Evolutionary conservation across 2,888 invertebrate genomes (phyloP), one percentile per base, ranked within the genome.

Genomic region (Zootermopsis nevadensis): DNA sequence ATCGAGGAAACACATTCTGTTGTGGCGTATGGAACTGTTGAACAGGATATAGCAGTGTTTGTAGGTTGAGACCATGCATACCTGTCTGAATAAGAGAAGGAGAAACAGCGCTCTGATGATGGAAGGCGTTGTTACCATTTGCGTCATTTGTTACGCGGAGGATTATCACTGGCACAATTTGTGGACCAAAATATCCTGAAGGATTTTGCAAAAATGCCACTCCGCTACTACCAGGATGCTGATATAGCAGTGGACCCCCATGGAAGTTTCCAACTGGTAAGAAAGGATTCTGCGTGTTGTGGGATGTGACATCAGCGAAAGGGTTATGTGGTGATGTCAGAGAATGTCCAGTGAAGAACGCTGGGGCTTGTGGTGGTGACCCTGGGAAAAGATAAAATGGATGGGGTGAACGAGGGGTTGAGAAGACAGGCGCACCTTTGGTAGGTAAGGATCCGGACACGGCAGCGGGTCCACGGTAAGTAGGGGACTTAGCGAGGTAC

Each of bases 141-240:
- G 31, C n/a, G 8, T n/a, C 74, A 24, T 27, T 27, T 12, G 24
- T n/a, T 6, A 82, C 67, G 1, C 83, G 55, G 22, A 84, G 74
- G 38, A 84, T 82, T 60, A 84, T 84, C 35, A 84, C 82, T 2
- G 83, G 83, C 24, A 84, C 33, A 27, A 84, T 67, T 69, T 82
- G 83, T 30, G 81, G 30, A 1, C 82, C 82, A 22, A 35, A 38
- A 27, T 33, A 35, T 1, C 55, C 27, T 8, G 72, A 69, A 31
- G 81, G 81, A 24, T 38, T 33, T 27, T 74, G 55, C 27, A 81
- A 27, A 19, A 79, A 35, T 15, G 79, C 79, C 12, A 79, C 4
- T 12, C 6, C 66, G 24, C 35, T 27, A 4, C 30, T 66, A 12
- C 60, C 79, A 35, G 79, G 27, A 35, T 66, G 79, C 35, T 33